Percentiles rank a stretch among this genome's conserved stretches.
phyloP scores from a whole-genome alignment of 1,140 invertebrate genomes.

The Anoplophora glabripennis region DNA sequence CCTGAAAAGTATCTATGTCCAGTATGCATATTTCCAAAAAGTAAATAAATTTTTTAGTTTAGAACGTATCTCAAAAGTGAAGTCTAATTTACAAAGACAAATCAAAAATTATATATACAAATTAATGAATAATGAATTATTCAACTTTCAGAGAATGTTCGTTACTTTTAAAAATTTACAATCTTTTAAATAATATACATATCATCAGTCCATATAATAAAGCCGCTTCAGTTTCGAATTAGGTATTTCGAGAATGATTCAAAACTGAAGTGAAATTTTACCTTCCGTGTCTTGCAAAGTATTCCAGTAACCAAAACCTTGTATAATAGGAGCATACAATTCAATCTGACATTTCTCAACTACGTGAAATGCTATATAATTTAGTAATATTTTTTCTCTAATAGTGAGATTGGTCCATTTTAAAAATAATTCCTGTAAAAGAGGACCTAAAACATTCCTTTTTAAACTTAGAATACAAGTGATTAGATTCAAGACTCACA shows the following conservation, averaged over 20 bases:
- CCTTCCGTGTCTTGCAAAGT: conserved; percentile 26
- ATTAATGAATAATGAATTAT: too few species aligned
- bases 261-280: not conserved
- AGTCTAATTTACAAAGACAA: too few species aligned
- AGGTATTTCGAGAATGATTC: not conserved
- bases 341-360: conserved; percentile 10
- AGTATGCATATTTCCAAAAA: too few species aligned
- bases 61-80: not conserved
- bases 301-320: conserved; percentile 25
- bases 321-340: conserved; percentile 18
- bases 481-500: conserved; percentile 10
- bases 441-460: conserved; percentile 11
- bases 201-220: too few species aligned
- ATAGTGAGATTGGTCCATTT: conserved; percentile 14
- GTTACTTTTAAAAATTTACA: too few species aligned
- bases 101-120: too few species aligned
- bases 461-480: not conserved
- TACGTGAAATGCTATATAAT: conserved; percentile 18
- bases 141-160: too few species aligned
- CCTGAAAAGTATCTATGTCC: conserved; percentile 22
- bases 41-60: too few species aligned
- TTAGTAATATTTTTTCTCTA: conserved; percentile 18
- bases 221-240: not conserved
- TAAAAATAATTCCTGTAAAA: conserved; percentile 23
- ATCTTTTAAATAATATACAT: too few species aligned